Base-by-base conservation (phyloP, 2,113 vertebrate genomes). In the Dasypus novemcinctus region DNA sequence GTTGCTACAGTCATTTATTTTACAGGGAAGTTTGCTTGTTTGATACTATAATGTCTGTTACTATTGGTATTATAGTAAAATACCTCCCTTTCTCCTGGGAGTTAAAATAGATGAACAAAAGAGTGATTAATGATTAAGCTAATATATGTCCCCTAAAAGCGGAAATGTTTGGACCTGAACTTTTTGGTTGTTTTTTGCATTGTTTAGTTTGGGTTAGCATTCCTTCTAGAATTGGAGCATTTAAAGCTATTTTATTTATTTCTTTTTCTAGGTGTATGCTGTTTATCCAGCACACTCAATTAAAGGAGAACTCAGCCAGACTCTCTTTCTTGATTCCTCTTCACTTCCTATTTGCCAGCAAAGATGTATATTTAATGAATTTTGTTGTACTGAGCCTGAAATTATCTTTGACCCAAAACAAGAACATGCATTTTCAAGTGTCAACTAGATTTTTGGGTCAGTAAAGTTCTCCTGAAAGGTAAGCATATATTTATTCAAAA, bases 1-100 rank as follows among this genome's bases (percentile, higher is more conserved):
- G 27, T 87, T 54, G 1, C 57, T 90, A 71, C 14, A 96, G 27
- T 86, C 68, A 90, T 93, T 95, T 95, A 29, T 94, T 96, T 95
- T 74, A 76, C 87, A 78, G 31, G 87, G 61, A 41, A 23, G 43
- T 14, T 10, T 74, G 79, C 33, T 25, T 74, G 5, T 33, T 61
- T 87, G 54, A 2, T 72, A 17, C 72, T 52, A 54, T 75, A 82
- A 54, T 95, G 14, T 36, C 11, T 75, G 85, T 85, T 79, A 64
- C 76, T 95, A 4, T 78, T 90, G 21, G 23, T 81, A 79, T 64
- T 95, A 78, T 63, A 76, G 72, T 63, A 76, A 89, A 91, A 59
- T 43, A 3, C 36, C 8, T 93, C 8, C 25, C 31, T 80, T 89
- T 87, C 15, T 83, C 61, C 14, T 25, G n/a, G 27, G 31, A 82